These are phyloP conservation scores for Drosophila mercatorum DNA, from an alignment of 2,888 invertebrate genomes.

Conservation along the genomic window DNA sequence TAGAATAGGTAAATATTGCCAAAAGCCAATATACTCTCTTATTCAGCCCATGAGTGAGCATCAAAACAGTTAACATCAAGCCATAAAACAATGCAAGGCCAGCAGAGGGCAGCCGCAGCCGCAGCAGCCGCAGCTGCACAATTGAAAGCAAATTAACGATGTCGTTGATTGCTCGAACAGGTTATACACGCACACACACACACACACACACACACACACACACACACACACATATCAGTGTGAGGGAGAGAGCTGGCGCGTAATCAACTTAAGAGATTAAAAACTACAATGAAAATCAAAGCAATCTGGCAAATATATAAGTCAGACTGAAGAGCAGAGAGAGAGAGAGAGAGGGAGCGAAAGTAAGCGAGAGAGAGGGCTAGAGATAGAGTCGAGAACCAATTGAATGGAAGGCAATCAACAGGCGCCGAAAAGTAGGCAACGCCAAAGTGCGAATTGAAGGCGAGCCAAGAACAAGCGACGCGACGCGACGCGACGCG, in stretches of 20 bases:
- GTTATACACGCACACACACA: conserved; percentile 13
- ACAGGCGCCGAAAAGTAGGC: conserved; percentile 57
- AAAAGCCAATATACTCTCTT: not conserved
- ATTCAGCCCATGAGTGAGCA: not conserved
- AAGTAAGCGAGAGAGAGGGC: not conserved
- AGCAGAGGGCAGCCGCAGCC: conserved; percentile 10
- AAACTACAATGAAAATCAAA: conserved; percentile 48
- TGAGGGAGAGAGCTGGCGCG: conserved; percentile 8
- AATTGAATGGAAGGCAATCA: conserved; percentile 58
- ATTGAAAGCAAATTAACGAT: conserved; percentile 39
- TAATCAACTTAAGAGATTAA: conserved; percentile 54
- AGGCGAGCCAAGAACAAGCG: conserved; percentile 14
- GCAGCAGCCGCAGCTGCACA: conserved; percentile 8
- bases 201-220: not conserved
- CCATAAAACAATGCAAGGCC: conserved; percentile 48
- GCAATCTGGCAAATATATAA: conserved; percentile 7
- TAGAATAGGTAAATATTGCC: too few relatives aligned
- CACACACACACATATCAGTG: not conserved
- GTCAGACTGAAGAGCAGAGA: not conserved
- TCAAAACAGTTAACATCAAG: conserved; percentile 15
- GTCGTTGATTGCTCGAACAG: conserved; percentile 45
- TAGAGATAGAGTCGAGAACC: not conserved
- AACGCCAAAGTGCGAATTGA: conserved; percentile 26
- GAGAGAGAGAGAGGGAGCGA: not conserved
- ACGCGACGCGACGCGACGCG: conserved; percentile 12